phyloP scores from a whole-genome alignment of 2,113 vertebrate genomes.

The Rostratula benghalensis region DNA sequence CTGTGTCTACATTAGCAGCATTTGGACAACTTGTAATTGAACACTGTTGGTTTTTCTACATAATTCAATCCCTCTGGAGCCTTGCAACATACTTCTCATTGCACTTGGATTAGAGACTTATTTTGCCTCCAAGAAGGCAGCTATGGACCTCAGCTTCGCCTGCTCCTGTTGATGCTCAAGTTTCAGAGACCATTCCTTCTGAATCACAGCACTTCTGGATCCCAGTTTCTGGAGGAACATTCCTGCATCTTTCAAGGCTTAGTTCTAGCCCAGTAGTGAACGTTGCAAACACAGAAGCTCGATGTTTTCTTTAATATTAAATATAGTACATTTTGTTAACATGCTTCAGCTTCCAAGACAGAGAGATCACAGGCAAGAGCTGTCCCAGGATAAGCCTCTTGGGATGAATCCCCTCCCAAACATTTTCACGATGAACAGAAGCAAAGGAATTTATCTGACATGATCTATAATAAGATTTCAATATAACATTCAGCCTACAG shows the following conservation, averaged over 20 bases:
- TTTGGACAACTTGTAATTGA: not conserved
- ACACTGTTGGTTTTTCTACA: not conserved
- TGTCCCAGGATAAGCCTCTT: constrained; percentile 45
- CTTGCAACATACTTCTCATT: not conserved
- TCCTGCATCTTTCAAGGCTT: not conserved
- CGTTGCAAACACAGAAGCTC: not conserved
- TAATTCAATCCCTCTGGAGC: not conserved
- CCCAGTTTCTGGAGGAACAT: not conserved
- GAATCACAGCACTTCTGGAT: not conserved
- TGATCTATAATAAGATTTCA: constrained; percentile 64
- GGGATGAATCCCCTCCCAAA: constrained; percentile 56
- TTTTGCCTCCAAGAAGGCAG: not conserved
- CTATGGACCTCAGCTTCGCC: not conserved
- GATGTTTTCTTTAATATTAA: constrained; percentile 45
- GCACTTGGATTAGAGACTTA: constrained; percentile 5
- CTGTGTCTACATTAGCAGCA: not conserved
- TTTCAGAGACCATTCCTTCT: not conserved
- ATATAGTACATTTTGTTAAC: constrained; percentile 42
- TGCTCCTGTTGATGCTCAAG: not conserved
- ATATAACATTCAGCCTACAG: constrained; percentile 66
- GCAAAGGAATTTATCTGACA: constrained; percentile 57
- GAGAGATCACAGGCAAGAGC: constrained; percentile 47
- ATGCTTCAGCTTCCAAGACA: constrained; percentile 57
- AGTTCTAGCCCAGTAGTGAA: not conserved
- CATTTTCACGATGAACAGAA: constrained; percentile 42